These are phyloP conservation scores for Sprattus sprattus DNA, from an alignment of 2,113 vertebrate genomes.

Conservation along the genomic window DNA sequence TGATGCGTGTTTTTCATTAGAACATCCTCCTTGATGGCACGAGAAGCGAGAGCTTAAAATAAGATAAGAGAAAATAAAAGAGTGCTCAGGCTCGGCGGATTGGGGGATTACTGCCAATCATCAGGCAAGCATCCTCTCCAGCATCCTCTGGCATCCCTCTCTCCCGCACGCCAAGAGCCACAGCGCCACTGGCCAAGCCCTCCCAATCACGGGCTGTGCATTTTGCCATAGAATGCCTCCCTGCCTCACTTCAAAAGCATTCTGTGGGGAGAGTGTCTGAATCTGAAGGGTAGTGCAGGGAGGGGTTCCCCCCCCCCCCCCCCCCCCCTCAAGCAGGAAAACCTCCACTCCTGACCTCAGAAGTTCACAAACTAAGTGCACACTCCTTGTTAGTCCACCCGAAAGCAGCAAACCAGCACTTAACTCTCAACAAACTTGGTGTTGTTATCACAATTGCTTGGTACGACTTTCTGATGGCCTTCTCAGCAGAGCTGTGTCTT, in stretches of 20 bases:
- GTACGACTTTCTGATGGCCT: neutral
- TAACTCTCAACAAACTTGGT: neutral
- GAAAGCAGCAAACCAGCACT: neutral
- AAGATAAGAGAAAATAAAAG: constrained; percentile 15
- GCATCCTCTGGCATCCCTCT: neutral
- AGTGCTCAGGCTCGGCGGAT: constrained; percentile 8
- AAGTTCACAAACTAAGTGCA: neutral
- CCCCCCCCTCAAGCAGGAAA: neutral
- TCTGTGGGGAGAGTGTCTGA: neutral
- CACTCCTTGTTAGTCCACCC: neutral
- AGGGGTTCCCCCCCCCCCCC: neutral
- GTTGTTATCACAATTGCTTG: neutral
- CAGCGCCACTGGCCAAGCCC: neutral
- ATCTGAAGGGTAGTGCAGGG: neutral
- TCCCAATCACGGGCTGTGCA: constrained; percentile 21
- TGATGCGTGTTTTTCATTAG: neutral
- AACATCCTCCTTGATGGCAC: constrained; percentile 11
- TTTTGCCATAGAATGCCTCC: constrained; percentile 26
- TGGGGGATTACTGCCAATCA: constrained; percentile 25
- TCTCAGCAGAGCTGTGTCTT: neutral
- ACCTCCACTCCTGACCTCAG: neutral
- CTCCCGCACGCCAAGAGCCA: neutral
- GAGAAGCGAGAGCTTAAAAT: neutral
- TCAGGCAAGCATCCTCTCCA: constrained; percentile 15
- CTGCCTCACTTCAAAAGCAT: constrained; percentile 17